Evolutionary conservation across 2,888 invertebrate genomes (phyloP), one percentile per base, ranked within the genome.

Genomic region (Nebria salina): DNA sequence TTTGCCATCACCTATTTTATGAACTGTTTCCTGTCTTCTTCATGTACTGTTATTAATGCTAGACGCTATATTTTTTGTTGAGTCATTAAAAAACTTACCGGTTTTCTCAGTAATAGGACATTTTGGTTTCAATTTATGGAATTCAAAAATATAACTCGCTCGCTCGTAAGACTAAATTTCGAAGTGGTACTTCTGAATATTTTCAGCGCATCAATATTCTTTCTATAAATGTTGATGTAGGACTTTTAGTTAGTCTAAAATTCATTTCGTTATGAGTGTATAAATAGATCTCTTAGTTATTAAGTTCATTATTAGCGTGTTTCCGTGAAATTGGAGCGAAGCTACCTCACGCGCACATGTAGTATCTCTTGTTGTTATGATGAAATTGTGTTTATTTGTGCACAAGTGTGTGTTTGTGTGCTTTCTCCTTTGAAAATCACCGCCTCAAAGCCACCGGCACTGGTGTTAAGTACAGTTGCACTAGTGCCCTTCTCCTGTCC

Each of bases 401-500:
- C 70, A 34, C 20, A 20, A 41, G 75, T 25, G 11, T 75, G 75
- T 75, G 9, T 15, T 11, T 43, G 15, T 11, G 54, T 75, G 75
- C 75, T 75, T 75, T 75, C 75, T 75, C 75, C 75, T 75, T 75
- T 75, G 75, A 75, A 75, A 75, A 75, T 5, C 64, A 25, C 75
- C 75, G 75, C 75, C 64, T 75, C 75, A 75, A 75, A 75, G 75
- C 64, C 64, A 64, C 75, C 54, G 64, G 43, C 54, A 64, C 75
- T 64, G 64, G 64, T 75, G 75, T 25, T 64, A 64, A 75, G 54
- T 75, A 75, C 64, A 20, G 75, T 64, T 75, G 64, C 75, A 64
- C 75, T 75, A 75, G 54, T 75, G 64, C 64, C 64, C 75, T 43
- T 25, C 25, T 34, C 6, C 34, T 64, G 70, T 70, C 70, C 70